Evolutionary conservation across 2,113 vertebrate genomes (phyloP).

Genomic region (Tor tambroides): DNA sequence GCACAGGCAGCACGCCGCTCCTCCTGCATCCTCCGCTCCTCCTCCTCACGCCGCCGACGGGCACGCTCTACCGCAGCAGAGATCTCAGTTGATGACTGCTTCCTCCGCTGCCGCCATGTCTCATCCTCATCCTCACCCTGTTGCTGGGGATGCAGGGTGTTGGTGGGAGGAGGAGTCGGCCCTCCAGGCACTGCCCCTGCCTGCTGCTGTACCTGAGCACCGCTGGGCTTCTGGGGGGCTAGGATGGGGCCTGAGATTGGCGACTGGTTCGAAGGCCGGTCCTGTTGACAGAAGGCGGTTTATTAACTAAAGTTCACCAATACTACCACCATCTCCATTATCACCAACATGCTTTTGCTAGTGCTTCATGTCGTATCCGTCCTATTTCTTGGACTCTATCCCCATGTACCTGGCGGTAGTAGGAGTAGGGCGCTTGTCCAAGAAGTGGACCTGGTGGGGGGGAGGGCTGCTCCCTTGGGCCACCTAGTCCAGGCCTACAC

Average conservation of each 20-base stretch:
- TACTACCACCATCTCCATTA: constrained; percentile 3
- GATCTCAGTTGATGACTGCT: constrained; percentile 89
- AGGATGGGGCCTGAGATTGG: constrained; percentile 26
- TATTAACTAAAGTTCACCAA: not conserved
- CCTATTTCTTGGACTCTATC: constrained; percentile 54
- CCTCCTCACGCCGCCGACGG: constrained; percentile 86
- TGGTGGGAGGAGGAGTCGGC: constrained; percentile 64
- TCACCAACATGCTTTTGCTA: constrained; percentile 1
- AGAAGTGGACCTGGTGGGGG: constrained; percentile 76
- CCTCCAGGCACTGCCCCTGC: constrained; percentile 35
- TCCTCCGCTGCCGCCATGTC: constrained; percentile 90
- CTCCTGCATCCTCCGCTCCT: constrained; percentile 91
- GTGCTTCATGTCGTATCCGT: constrained; percentile 14
- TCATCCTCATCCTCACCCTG: constrained; percentile 89
- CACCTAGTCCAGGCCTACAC: constrained; percentile 75
- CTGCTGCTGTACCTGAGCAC: constrained; percentile 65
- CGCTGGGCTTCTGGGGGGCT: constrained; percentile 62
- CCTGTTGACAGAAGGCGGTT: constrained; percentile 55
- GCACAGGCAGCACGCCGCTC: constrained; percentile 90
- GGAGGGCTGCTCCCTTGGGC: constrained; percentile 75
- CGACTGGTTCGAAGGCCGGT: constrained; percentile 69
- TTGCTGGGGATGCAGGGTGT: constrained; percentile 62
- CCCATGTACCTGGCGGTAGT: constrained; percentile 75
- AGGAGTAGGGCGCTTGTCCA: constrained; percentile 77
- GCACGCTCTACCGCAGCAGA: constrained; percentile 90